Evolutionary conservation across 1,140 invertebrate genomes (phyloP), one percentile per base, ranked within the genome.

Genomic region (Ganaspis sp.): DNA sequence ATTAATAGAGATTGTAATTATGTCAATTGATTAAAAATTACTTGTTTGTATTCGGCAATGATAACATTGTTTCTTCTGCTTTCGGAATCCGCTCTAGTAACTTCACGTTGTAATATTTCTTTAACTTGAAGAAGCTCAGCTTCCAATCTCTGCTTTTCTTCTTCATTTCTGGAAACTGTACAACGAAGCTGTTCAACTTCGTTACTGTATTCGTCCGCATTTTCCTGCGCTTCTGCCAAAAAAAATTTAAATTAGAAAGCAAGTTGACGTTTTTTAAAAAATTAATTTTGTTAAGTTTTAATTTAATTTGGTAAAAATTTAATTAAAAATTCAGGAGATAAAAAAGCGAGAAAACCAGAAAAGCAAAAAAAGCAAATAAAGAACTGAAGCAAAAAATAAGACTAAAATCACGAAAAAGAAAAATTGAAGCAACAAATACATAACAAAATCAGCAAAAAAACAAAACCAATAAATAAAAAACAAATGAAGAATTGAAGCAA

Each of bases 21-120:
- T 42, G 11, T 45, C 40, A 58, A 45, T 42, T 37, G 19, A 70
- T 69, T 19, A 58, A 74, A 12, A 37, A 29, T 75, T 74, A 94
- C 94, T 91, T 94, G 93, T 91, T 99, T 99, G 87, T 99, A 99
- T 84, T 99, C 98, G 64, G 94, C 92, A 82, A 98, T 97, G 45
- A 98, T 97, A 34, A 93, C 92, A 37, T 92, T 91, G 82, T 95
- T 96, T 81, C 95, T 93, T 26, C 91, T 92, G 77, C 93, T 94
- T 81, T 97, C 96, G 8, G 92, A 87, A 80, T 97, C 95, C n/a
- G 95, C 93, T 76, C 94, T 92, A 49, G 94, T 92, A 12, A 97
- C 92, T 90, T 98, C 96, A 53, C 95, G 88, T 83, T 97, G 94
- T 71, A 98, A 93, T 92, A 98, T 95, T 72, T 97, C 96, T 82